phyloP scores from a whole-genome alignment of 2,888 invertebrate species.

The Onchidella celtica region DNA sequence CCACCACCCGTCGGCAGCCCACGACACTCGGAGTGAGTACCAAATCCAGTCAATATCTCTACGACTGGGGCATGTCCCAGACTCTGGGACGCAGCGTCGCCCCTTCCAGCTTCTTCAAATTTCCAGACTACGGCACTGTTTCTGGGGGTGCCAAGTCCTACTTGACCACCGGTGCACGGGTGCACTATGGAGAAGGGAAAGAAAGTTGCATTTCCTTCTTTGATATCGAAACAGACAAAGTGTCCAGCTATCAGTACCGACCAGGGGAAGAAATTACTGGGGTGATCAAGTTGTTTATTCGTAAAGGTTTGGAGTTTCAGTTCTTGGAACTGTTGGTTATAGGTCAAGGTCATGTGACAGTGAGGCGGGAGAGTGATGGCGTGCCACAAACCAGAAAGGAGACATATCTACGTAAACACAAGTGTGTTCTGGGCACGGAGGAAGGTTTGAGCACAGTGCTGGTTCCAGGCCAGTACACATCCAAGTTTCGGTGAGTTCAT shows the following conservation, averaged over 20 bases:
- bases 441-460: conserved; percentile 65
- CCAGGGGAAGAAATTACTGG: conserved; percentile 74
- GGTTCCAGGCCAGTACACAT: conserved; percentile 73
- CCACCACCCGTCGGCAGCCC: background rate
- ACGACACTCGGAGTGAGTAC: background rate
- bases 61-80: background rate
- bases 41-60: background rate
- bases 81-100: background rate
- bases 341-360: conserved; percentile 67
- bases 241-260: conserved; percentile 60
- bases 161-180: background rate
- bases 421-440: conserved; percentile 70
- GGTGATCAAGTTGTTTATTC: conserved; percentile 69
- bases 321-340: conserved; percentile 72
- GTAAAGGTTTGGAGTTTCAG: conserved; percentile 65
- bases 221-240: conserved; percentile 69
- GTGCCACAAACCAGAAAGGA: conserved; percentile 61
- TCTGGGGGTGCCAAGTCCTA: background rate
- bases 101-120: background rate
- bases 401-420: conserved; percentile 69
- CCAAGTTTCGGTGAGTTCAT: conserved; percentile 62
- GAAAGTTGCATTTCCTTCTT: conserved; percentile 67
- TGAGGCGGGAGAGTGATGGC: conserved; percentile 59
- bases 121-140: background rate
- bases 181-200: conserved; percentile 52